Base-by-base conservation (phyloP, 2,113 vertebrate genomes). In the Myiopsitta monachus region DNA sequence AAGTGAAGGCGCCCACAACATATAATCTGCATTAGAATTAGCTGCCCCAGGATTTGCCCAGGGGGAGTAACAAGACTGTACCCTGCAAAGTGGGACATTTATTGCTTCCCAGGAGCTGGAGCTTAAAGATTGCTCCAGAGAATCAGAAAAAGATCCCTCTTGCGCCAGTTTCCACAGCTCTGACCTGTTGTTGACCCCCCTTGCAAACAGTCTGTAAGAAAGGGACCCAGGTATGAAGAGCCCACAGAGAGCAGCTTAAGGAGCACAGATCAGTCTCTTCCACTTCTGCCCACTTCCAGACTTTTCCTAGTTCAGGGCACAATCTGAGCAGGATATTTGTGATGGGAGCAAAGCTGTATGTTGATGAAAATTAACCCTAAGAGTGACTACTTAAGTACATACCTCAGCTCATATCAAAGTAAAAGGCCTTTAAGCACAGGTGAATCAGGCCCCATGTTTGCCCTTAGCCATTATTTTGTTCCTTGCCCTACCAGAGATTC, bases 171-270 rank as follows among this genome's bases (percentile, higher is more conserved):
- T 67, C 41, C 17, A 47, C 19, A 67, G 6, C 22, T 75, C 26
- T 87, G n/a, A 52, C 14, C 18, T 74, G 3, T 14, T 73, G 17
- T 11, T 87, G 21, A 52, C 8, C 14, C 31, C 4, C n/a, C 67
- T n/a, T 46, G 26, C 19, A 67, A 59, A 4, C 17, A 26, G 22
- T 44, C 18, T 74, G 46, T 72, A 63, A 51, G 44, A 83, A 74
- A 51, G 7, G 23, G n/a, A 52, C 1, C 1, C 1, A 1, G 49
- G 31, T 26, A 11, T 39, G 31, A 59, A 63, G 11, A 13, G 3
- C 8, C 8, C 7, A 9, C 2, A 11, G 14, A 66, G 11, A 69
- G 12, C 3, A n/a, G 16, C 15, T 64, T 31, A 54, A 75, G 43
- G 9, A 63, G 6, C 7, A 46, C 12, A 85, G 38, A 68, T 61